Base-by-base conservation (phyloP, 1,140 invertebrate genomes). In the Cotesia typhae region DNA sequence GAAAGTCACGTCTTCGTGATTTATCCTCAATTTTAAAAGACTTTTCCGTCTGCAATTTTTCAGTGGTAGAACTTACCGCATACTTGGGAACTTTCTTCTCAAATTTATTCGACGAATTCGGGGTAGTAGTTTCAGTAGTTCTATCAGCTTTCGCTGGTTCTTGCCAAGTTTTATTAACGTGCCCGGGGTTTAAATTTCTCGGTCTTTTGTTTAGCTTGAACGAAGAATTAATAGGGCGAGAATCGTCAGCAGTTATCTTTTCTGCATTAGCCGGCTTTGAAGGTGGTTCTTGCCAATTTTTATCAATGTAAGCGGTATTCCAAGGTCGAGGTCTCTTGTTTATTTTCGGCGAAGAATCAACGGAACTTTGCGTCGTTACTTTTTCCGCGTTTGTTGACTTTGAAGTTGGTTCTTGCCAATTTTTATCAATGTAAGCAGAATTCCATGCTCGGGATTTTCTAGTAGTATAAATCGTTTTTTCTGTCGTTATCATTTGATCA, bases 1-100 rank as follows among this genome's bases (percentile, higher is more conserved):
- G 75, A 17, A 78, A 82, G 14, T 86, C 82, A 0, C 70, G 14
- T 37, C 77, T 78, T 36, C 65, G 74, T n/a, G 64, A 67, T 20
- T 75, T 61, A 47, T 47, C 41, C 1, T 47, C 5, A 10, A 47
- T 10, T 38, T 70, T 52, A 1, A 4, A 5, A 7, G 71, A 6
- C 2, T 55, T 12, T 3, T 76, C 77, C 0, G 78, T 76, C 4
- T n/a, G 74, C 71, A 2, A 75, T 64, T 2, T 70, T 14, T 0
- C 73, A 38, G 1, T 82, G 64, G 12, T 38, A 38, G 17, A 69
- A 47, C 41, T 10, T 10, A 47, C 41, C 41, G 5, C 6, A 6
- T 47, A 47, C 10, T 47, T 47, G 41, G 6, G 72, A 0, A 72
- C 57, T 14, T 76, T 78, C 14, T 81, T 79, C 4, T 72, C 75